phyloP scores from a whole-genome alignment of 2,888 invertebrate genomes.

The Pollenia amentaria region DNA sequence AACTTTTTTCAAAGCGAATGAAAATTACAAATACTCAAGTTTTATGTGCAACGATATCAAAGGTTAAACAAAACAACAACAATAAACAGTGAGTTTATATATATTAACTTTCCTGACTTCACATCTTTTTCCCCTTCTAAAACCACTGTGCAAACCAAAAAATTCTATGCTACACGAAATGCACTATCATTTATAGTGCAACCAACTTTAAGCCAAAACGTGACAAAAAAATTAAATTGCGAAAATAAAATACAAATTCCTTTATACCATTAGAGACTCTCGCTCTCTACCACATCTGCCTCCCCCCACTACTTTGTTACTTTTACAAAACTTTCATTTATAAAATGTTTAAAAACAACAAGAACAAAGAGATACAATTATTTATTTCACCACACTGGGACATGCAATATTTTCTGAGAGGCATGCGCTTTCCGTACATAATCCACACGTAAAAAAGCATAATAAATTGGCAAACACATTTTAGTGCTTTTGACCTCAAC shows the following conservation, averaged over 20 bases:
- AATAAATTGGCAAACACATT: conserved; percentile 27
- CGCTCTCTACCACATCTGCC: conserved; percentile 36
- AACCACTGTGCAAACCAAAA: conserved; percentile 16
- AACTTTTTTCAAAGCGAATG: no score
- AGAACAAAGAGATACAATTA: background rate
- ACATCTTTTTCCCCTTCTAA: background rate
- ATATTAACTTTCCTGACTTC: no score
- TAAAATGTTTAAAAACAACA: conserved; percentile 9
- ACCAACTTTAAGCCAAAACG: conserved; percentile 48
- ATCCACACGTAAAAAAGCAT: conserved; percentile 29
- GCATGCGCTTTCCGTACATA: conserved; percentile 29
- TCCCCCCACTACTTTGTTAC: background rate
- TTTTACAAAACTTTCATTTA: conserved; percentile 56
- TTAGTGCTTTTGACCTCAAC: conserved; percentile 70
- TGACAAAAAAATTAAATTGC: conserved; percentile 16
- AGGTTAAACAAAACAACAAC: no score
- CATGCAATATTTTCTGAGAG: background rate
- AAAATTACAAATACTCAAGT: no score
- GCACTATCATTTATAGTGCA: conserved; percentile 51
- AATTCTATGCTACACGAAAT: conserved; percentile 26
- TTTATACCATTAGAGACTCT: conserved; percentile 40
- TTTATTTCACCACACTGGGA: conserved; percentile 24
- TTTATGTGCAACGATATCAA: no score
- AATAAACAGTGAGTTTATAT: no score
- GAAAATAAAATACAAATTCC: conserved; percentile 32